Evolutionary conservation across 2,888 invertebrate species (phyloP).

Genomic region (Microctonus hyperodae): DNA sequence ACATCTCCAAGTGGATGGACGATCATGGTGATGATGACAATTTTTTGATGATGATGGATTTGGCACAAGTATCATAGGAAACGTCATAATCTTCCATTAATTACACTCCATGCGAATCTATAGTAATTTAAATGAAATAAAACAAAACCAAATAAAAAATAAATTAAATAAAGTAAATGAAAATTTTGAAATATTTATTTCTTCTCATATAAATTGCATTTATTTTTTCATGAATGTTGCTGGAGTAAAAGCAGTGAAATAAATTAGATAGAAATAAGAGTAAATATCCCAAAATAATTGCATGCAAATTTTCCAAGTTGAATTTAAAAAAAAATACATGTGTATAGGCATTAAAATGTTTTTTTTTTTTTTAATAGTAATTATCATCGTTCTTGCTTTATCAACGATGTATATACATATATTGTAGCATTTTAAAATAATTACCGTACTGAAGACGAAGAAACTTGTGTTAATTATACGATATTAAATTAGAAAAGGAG

Average conservation of each 20-base stretch:
- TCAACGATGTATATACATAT: not conserved
- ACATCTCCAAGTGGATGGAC: not conserved
- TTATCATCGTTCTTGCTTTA: not conserved
- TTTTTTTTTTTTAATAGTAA: not conserved
- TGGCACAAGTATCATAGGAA: not conserved
- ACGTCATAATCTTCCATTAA: conserved; percentile 1
- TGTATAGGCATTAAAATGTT: too few relatives aligned
- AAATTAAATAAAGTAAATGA: not conserved
- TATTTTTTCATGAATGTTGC: not conserved
- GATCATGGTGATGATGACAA: not conserved
- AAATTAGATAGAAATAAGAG: too few relatives aligned
- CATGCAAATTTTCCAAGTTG: not conserved
- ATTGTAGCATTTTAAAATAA: not conserved
- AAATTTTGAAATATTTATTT: not conserved
- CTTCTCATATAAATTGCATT: too few relatives aligned
- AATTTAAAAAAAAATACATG: not conserved
- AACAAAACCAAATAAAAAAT: conserved; percentile 26
- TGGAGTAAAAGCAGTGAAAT: not conserved
- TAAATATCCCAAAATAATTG: not conserved
- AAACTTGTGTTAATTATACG: conserved; percentile 23
- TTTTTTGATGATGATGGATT: not conserved
- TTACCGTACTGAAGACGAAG: conserved; percentile 32
- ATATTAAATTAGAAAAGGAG: conserved; percentile 34
- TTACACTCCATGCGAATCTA: conserved; percentile 21
- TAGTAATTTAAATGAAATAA: conserved; percentile 20